Conservation (phyloP, 2,797 vertebrate genomes). For the Brachyrhaphis roseni region DNA sequence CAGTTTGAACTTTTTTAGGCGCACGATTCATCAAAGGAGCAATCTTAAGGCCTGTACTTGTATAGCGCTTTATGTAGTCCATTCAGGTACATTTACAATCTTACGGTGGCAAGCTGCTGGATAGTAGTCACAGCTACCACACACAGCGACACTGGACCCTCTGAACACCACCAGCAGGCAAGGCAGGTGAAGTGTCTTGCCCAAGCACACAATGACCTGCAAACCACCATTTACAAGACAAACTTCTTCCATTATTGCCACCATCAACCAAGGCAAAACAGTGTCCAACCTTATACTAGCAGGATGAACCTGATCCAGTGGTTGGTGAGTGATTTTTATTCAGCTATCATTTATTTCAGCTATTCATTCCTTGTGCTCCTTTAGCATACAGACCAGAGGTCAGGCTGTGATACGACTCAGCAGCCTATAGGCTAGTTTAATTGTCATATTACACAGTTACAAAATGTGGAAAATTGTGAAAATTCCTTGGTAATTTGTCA, state of each 20-base stretch:
- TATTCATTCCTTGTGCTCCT: not conserved
- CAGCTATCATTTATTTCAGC: not conserved
- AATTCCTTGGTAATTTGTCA: slow-evolving; percentile 57
- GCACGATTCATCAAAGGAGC: not conserved
- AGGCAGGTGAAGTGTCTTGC: not conserved
- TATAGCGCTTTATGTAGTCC: too few species aligned
- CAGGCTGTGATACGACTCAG: not conserved
- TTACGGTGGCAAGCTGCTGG: not conserved
- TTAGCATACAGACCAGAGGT: slow-evolving; percentile 2
- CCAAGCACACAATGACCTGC: not conserved
- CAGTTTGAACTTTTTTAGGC: not conserved
- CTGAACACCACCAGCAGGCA: not conserved
- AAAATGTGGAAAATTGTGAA: slow-evolving; percentile 56
- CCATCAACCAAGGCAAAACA: not conserved
- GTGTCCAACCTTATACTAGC: not conserved
- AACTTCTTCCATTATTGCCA: not conserved
- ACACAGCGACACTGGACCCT: not conserved
- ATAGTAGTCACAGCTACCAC: too few species aligned
- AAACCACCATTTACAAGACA: not conserved
- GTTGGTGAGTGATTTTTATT: not conserved
- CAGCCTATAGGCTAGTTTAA: not conserved
- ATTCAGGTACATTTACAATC: not conserved
- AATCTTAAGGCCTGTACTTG: not conserved
- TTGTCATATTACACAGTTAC: not conserved
- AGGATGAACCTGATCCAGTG: not conserved